Evolutionary conservation across 2,113 vertebrate genomes (phyloP), one percentile per base, ranked within the genome.

Genomic region (Mus pahari): DNA sequence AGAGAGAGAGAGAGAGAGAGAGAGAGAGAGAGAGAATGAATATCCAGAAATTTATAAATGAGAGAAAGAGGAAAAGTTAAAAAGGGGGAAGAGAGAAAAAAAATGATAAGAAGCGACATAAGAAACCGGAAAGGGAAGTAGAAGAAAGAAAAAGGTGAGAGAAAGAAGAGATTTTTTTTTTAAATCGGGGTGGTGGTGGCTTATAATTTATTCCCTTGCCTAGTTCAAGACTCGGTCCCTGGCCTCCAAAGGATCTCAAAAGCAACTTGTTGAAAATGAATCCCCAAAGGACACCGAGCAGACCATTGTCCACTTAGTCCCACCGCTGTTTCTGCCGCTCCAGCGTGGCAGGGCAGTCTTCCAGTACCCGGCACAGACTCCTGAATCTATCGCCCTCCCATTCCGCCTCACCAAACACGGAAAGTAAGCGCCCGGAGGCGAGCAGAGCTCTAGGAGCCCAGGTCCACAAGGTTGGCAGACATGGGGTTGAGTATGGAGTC

Each of bases 401-500:
- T 90, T 10, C 39, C 2, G 81, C 62, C 86, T 53, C 48, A 90
- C 71, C 88, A 13, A 71, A 91, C 81, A 62, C 5, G 4, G 26
- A 58, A 26, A 89, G 73, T 71, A 0, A 33, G 93, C 28, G 45
- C 78, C 3, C 2, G 2, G 28, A 36, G 90, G 92, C 55, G 6
- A 58, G 66, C 0, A 26, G 53, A 89, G 92, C 97, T 98, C 99
- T 99, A 99, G 95, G 99, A 99, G 98, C 99, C 99, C 74, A 99
- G 98, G 98, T 99, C 99, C 97, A 99, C 99, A 96, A 99, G 97
- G 97, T 99, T 99, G 96, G 99, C 99, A 68, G 99, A 99, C 99
- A 99, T 99, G 97, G 99, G 99, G 98, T 99, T 99, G 98, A 99
- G 99, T 98, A 99, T 99, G 98, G 99, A 99, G 99, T 99, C 99